phyloP scores from a whole-genome alignment of 1,140 invertebrate genomes.

The Tetramorium alpestre region DNA sequence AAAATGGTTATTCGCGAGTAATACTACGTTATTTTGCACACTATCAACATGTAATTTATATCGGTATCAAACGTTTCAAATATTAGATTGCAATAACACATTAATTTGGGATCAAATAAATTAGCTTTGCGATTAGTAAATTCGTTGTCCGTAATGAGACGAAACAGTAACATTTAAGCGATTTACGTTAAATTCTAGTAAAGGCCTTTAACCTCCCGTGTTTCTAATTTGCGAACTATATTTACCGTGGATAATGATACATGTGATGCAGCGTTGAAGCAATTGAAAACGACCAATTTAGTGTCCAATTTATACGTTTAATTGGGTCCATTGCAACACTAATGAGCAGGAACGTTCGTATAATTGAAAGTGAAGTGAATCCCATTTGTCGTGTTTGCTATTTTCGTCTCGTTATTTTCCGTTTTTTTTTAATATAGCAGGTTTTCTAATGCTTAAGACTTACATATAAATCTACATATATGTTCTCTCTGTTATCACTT shows the following conservation, averaged over 20 bases:
- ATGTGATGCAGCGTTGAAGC: conserved; percentile 1
- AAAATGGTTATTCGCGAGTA: neutral
- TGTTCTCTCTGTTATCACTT: neutral
- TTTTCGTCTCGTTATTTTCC: conserved; percentile 1
- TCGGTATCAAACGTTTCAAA: neutral
- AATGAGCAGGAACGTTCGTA: conserved; percentile 13
- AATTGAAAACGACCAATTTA: conserved; percentile 43
- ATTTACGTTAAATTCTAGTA: conserved; percentile 40
- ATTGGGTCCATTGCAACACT: conserved; percentile 39
- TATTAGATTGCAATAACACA: conserved; percentile 16
- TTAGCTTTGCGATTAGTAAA: conserved; percentile 16
- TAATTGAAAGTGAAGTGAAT: conserved; percentile 41
- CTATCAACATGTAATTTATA: neutral
- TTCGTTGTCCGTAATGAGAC: conserved; percentile 20
- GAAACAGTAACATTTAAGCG: conserved; percentile 33
- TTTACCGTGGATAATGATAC: conserved; percentile 50
- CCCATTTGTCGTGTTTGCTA: neutral
- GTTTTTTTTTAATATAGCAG: neutral
- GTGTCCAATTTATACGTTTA: conserved; percentile 47
- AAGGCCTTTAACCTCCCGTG: neutral
- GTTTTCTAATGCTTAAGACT: neutral
- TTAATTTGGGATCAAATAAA: conserved; percentile 21
- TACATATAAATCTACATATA: neutral
- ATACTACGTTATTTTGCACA: neutral
- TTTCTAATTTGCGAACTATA: conserved; percentile 49